Base-by-base conservation (phyloP, 1,140 invertebrate genomes). In the Tetranychus urticae region DNA sequence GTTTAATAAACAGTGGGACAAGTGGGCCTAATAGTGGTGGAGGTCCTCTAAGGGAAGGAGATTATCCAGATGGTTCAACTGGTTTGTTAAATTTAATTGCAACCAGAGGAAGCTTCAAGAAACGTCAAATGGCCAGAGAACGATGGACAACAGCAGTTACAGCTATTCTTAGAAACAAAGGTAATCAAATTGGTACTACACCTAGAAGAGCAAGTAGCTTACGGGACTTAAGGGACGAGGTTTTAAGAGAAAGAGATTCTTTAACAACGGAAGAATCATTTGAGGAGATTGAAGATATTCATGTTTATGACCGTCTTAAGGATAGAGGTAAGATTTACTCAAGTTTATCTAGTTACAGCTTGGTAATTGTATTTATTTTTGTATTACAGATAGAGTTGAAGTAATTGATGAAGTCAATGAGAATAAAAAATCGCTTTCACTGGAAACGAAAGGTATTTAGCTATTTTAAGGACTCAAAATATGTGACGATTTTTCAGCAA, bases 1-100 rank as follows among this genome's bases (percentile, higher is more conserved):
- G 85, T 7, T 80, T 86, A 56, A 84, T 88, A 1, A 85, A 88
- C 70, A 60, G 46, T 13, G 35, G n/a, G 52, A n/a, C 50, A n/a
- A n/a, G 31, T 8, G 31, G 14, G 12, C 8, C 12, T 2, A n/a
- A 13, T 35, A 34, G 33, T 23, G 33, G 37, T 34, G 35, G 13
- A 35, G 23, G 34, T 56, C 39, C 39, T 42, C 10, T 42, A 10
- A 42, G 33, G 33, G 58, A 48, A 46, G n/a, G 34, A 46, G 45
- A 46, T 33, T 42, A 42, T 10, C 10, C 39, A 10, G 39, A 42
- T 10, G 39, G 39, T 42, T 5, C 33, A 7, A 42, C 37, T 7
- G 33, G 36, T 1, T 8, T 59, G 23, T 14, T 47, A 12, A 42
- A 59, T 10, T 7, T 59, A 7, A 33, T 48, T 7, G 23, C 58